Evolutionary conservation across 2,113 vertebrate species (phyloP).

Genomic region (Paramormyrops kingsleyae): DNA sequence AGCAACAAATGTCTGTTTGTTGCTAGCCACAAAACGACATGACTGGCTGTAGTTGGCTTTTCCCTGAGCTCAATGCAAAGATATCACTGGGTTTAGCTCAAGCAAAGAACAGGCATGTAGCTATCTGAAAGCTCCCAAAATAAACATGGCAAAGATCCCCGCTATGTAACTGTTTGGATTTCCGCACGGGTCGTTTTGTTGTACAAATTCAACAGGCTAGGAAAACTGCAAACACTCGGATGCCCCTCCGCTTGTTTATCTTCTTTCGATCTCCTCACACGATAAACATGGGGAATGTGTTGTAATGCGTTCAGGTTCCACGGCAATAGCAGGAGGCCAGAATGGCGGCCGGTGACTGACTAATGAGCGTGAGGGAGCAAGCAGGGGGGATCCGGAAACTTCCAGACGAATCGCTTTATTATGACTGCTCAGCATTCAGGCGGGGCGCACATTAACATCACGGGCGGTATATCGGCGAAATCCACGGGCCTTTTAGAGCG

Average conservation of each 20-base stretch:
- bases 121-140: neutral
- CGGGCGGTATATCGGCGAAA: conserved; percentile 43
- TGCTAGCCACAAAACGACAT: neutral
- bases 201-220: neutral
- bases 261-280: neutral
- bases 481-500: conserved; percentile 41
- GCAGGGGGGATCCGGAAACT: conserved; percentile 59
- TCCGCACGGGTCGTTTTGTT: neutral
- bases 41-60: neutral
- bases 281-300: conserved; percentile 34
- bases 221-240: neutral
- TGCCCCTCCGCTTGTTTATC: neutral
- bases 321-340: conserved; percentile 44
- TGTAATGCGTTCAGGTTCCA: conserved; percentile 54
- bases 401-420: conserved; percentile 68
- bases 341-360: conserved; percentile 47
- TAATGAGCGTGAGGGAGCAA: conserved; percentile 63
- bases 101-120: neutral
- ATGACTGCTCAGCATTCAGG: conserved; percentile 59
- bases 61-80: neutral
- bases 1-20: neutral
- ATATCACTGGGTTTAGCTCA: neutral
- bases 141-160: no score
- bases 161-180: neutral
- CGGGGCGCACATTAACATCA: conserved; percentile 43